These are phyloP conservation scores for Aphelocoma californica DNA, from an alignment of 2,797 vertebrate species.

Conservation along the genomic window DNA sequence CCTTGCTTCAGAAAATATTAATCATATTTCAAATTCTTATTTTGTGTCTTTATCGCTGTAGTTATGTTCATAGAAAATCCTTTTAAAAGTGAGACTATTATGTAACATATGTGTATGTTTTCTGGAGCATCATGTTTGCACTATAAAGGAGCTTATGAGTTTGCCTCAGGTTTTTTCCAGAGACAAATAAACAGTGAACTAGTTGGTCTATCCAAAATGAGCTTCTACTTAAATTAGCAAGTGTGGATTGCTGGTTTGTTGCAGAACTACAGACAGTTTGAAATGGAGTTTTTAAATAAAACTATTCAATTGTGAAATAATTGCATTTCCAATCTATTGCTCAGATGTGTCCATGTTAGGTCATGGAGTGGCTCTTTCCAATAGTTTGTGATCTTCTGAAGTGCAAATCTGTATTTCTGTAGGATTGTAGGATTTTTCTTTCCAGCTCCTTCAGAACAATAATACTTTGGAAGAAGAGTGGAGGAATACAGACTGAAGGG, in stretches of 20 bases:
- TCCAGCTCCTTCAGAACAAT: background rate
- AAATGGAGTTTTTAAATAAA: background rate
- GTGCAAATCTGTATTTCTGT: background rate
- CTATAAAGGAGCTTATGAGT: background rate
- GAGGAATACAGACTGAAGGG: background rate
- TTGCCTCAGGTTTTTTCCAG: slow-evolving; percentile 32
- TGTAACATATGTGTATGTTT: background rate
- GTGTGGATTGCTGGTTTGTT: background rate
- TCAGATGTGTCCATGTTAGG: background rate
- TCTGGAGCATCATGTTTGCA: background rate
- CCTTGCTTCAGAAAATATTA: background rate
- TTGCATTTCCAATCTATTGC: background rate
- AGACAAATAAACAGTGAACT: background rate
- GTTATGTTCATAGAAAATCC: background rate
- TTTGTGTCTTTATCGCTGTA: background rate
- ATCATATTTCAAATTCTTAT: background rate
- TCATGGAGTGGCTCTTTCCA: background rate
- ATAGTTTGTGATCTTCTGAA: background rate
- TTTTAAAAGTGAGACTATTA: background rate
- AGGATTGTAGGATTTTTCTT: background rate
- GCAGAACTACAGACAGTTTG: background rate
- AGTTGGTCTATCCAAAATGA: background rate
- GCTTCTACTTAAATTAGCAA: background rate
- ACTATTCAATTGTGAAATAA: background rate
- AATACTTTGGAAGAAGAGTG: background rate